Base-by-base conservation (phyloP, 2,888 invertebrate species). In the Panopea generosa region DNA sequence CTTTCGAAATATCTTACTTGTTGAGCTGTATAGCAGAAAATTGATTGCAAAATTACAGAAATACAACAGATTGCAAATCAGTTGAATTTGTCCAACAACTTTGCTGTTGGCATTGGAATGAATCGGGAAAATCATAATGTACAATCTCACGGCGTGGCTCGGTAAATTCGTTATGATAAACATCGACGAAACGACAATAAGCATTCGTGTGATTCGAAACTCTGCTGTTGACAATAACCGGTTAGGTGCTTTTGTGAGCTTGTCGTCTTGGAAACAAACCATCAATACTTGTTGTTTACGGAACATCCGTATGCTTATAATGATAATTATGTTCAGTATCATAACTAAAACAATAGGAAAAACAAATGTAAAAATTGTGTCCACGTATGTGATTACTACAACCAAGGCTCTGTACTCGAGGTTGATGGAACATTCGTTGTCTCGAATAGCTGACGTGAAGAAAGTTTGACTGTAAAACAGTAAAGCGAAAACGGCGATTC, bases 91-190 rank as follows among this genome's bases (percentile, higher is more conserved):
- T 22, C 78, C 67, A 7, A 77, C 59, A 29, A 77, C 43, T 26
- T 74, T 63, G 27, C 73, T 59, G 7, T 70, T 59, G 11, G 26
- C 38, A 1, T 53, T n/a, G 29, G 53, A 24, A 24, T 63, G 40
- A 16, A 27, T 43, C 20, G 82, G 69, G 52, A 74, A 61, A 4
- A 89, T 71, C 40, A 87, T 68, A 9, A 87, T 75, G 66, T 86
- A 87, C 52, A 89, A 62, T 6, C 89, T 71, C 33, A 87, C 83
- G 9, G 86, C 88, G 75, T 91, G 87, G 61, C 89, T 90, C 11
- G 90, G 90, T 20, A 90, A 70, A 52, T 87, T 87, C 6, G 90
- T 84, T 14, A 90, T 73, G 4, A 90, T 78, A 74, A 89, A 88
- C 7, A 89, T 84, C 16, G 82, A 87, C 16, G 90, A 90, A 20